Percentiles rank a stretch among this genome's conserved stretches.
These are phyloP conservation scores for Drosophila pseudotakahashii DNA, from an alignment of 2,888 invertebrate species.

Conservation along the genomic window DNA sequence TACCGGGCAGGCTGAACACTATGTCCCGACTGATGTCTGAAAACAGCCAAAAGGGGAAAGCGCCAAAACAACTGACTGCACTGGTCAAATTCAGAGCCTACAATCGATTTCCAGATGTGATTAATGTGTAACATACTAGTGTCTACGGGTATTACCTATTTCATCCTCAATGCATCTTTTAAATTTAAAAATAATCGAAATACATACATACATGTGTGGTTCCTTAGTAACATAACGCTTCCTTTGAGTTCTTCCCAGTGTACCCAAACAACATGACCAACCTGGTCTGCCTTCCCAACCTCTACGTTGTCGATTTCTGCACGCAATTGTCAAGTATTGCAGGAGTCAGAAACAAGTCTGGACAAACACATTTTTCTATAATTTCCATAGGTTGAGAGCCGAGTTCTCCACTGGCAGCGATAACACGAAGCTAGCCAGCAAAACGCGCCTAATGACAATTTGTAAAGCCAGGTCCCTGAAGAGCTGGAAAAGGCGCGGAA, in stretches of 20 bases:
- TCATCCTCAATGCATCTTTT: too few relatives aligned
- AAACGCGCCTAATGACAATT: slow-evolving; percentile 73
- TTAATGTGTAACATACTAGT: too few relatives aligned
- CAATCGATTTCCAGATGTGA: too few relatives aligned
- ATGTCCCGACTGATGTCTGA: slow-evolving; percentile 12
- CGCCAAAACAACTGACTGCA: slow-evolving; percentile 52
- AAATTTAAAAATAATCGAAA: neutral
- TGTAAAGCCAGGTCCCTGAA: slow-evolving; percentile 41
- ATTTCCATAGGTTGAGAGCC: slow-evolving; percentile 57
- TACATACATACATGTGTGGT: neutral
- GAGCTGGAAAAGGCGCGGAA: slow-evolving; percentile 51
- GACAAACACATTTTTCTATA: slow-evolving; percentile 77
- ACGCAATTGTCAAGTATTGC: slow-evolving; percentile 79
- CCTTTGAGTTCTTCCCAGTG: neutral
- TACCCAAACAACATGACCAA: slow-evolving; percentile 23
- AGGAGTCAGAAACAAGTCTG: slow-evolving; percentile 61
- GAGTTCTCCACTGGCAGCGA: slow-evolving; percentile 36
- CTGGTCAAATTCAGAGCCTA: slow-evolving; percentile 22
- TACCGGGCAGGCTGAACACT: slow-evolving; percentile 32
- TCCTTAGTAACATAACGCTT: too few relatives aligned
- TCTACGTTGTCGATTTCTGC: slow-evolving; percentile 59
- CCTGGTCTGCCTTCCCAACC: neutral
- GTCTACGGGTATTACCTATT: too few relatives aligned
- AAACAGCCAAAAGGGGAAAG: neutral
- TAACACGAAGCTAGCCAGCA: slow-evolving; percentile 45